These are phyloP conservation scores for Helostoma temminkii DNA, from an alignment of 2,797 vertebrate species.

Conservation along the genomic window DNA sequence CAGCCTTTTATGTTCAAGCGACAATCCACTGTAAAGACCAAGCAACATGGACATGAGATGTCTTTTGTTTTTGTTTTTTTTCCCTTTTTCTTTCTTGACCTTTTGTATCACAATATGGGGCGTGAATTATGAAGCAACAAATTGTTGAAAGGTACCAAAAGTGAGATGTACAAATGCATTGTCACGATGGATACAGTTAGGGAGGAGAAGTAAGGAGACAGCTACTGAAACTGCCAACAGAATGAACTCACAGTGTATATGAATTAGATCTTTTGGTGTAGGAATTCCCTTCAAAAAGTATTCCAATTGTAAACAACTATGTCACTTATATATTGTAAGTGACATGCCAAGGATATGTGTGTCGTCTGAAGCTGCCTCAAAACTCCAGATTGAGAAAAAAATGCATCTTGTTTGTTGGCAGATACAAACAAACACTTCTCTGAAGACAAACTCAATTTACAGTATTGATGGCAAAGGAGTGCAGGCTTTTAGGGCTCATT, in stretches of 20 bases:
- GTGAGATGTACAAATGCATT: constrained; percentile 57
- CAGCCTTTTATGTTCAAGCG: constrained; percentile 86
- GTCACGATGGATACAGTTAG: constrained; percentile 29
- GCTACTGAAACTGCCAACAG: constrained; percentile 87
- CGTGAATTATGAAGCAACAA: constrained; percentile 72
- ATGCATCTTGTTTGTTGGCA: constrained; percentile 43
- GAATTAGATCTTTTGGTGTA: constrained; percentile 48
- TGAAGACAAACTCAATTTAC: constrained; percentile 66
- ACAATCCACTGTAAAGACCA: constrained; percentile 89
- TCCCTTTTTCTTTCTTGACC: constrained; percentile 57
- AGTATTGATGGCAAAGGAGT: constrained; percentile 65
- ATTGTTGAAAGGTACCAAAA: constrained; percentile 46
- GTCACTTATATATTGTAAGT: constrained; percentile 27
- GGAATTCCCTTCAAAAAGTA: constrained; percentile 33
- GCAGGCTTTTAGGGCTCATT: constrained; percentile 73
- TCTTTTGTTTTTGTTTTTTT: constrained; percentile 61
- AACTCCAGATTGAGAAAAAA: constrained; percentile 56
- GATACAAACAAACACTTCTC: constrained; percentile 69
- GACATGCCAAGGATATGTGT: constrained; percentile 62
- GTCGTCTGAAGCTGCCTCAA: constrained; percentile 64
- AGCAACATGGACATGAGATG: constrained; percentile 80
- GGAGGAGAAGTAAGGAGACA: constrained; percentile 69
- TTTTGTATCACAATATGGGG: constrained; percentile 79
- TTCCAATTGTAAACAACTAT: constrained; percentile 48
- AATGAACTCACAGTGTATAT: constrained; percentile 64